phyloP scores from a whole-genome alignment of 2,113 vertebrate species.

The Picathartes gymnocephalus region DNA sequence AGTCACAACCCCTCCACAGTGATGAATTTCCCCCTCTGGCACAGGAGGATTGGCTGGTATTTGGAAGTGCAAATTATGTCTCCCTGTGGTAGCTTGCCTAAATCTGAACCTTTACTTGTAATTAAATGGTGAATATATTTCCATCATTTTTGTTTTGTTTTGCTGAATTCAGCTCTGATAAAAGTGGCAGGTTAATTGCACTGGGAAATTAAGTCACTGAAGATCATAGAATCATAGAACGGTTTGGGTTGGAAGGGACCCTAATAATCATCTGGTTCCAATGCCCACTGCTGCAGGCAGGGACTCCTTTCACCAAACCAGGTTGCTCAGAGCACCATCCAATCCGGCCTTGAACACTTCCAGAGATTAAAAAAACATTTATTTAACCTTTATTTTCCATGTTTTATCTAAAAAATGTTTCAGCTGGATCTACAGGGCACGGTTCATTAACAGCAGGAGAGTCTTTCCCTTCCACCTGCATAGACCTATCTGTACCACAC shows the following conservation, averaged over 20 bases:
- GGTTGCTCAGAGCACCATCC: neutral
- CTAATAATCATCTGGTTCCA: neutral
- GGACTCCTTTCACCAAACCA: neutral
- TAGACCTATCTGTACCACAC: neutral
- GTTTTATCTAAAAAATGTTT: neutral
- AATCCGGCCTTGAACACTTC: neutral
- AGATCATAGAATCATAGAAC: neutral
- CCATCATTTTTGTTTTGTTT: slow-evolving; percentile 23
- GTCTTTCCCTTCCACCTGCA: neutral
- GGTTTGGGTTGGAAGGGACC: neutral
- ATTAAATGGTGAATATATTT: neutral
- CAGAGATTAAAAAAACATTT: neutral
- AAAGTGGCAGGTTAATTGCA: slow-evolving; percentile 1
- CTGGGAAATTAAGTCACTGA: neutral
- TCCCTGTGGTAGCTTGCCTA: slow-evolving; percentile 5
- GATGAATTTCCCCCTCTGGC: neutral
- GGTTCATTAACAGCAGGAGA: neutral
- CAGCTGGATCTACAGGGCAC: neutral
- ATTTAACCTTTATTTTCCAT: neutral
- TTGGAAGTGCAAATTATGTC: neutral
- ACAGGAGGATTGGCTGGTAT: neutral
- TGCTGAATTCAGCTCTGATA: neutral
- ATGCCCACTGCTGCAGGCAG: rapidly evolving
- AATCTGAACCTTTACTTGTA: neutral
- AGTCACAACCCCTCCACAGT: neutral